A percentile compares a stretch with the other conserved stretches of the same genome.
Evolutionary conservation across 2,888 invertebrate species (phyloP).

Genomic region (Pycnomerus fuliginosus): DNA sequence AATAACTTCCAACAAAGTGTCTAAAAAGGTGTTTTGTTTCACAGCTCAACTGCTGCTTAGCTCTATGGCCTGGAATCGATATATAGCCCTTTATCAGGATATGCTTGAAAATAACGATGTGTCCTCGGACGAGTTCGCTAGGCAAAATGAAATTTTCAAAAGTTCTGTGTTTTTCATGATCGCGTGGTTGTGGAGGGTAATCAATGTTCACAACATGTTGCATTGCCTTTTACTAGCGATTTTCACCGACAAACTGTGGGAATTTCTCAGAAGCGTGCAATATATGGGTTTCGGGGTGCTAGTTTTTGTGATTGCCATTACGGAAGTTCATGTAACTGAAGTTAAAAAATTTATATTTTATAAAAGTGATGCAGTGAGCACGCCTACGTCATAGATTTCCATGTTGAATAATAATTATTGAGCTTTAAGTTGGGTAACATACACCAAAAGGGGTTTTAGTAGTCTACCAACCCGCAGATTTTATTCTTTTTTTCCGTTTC

Average conservation of each 20-base stretch:
- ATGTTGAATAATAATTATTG: no score
- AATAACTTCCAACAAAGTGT: slow-evolving; percentile 65
- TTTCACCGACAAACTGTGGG: slow-evolving; percentile 81
- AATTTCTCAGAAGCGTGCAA: slow-evolving; percentile 69
- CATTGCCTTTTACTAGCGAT: slow-evolving; percentile 74
- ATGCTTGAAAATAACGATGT: slow-evolving; percentile 66
- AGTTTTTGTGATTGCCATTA: slow-evolving; percentile 65
- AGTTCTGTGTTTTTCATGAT: slow-evolving; percentile 75
- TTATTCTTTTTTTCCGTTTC: no score
- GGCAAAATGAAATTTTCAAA: slow-evolving; percentile 64
- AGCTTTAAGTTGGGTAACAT: no score
- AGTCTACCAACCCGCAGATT: no score
- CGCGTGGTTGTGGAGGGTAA: slow-evolving; percentile 73
- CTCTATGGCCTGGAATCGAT: slow-evolving; percentile 81
- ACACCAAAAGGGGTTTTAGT: no score
- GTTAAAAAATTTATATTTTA: slow-evolving; percentile 59
- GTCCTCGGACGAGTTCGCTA: slow-evolving; percentile 55
- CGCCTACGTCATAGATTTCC: no score
- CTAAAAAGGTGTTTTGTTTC: slow-evolving; percentile 65
- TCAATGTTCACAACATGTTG: slow-evolving; percentile 76
- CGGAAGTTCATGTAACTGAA: slow-evolving; percentile 71
- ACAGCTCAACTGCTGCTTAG: slow-evolving; percentile 72
- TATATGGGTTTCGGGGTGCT: slow-evolving; percentile 71
- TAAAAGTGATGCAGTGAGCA: no score
- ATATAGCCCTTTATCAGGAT: slow-evolving; percentile 77